Percentiles rank a stretch among this genome's conserved stretches.
These are phyloP conservation scores for Suncus etruscus DNA, from an alignment of 2,113 vertebrate species.

Conservation along the genomic window DNA sequence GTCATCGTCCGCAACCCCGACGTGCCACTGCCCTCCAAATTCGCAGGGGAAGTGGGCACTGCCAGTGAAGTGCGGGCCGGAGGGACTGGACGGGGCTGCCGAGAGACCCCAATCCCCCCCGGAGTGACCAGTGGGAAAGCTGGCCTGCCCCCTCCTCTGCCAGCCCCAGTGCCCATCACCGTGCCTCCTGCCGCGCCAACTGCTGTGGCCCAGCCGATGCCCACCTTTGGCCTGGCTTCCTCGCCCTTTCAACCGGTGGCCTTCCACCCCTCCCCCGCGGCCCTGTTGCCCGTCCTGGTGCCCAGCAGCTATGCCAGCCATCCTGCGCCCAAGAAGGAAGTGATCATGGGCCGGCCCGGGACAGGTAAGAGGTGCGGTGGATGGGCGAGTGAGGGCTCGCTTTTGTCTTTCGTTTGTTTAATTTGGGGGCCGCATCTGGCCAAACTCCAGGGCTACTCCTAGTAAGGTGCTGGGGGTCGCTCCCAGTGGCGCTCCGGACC, in stretches of 20 bases:
- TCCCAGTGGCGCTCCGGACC: too few species aligned
- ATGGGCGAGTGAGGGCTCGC: neutral
- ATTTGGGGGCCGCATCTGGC: too few species aligned
- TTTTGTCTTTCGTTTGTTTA: too few species aligned
- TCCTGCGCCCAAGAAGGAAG: constrained; percentile 93
- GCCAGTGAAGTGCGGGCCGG: constrained; percentile 76
- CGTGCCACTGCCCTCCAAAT: constrained; percentile 92
- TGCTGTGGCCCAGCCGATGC: constrained; percentile 79
- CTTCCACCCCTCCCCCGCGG: constrained; percentile 94
- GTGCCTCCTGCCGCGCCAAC: constrained; percentile 80
- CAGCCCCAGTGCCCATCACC: constrained; percentile 93
- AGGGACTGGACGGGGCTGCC: constrained; percentile 78
- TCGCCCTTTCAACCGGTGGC: constrained; percentile 92
- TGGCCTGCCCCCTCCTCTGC: constrained; percentile 87
- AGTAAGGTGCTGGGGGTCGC: too few species aligned
- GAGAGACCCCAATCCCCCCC: constrained; percentile 76
- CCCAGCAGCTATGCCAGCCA: constrained; percentile 91
- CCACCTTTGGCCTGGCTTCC: constrained; percentile 83
- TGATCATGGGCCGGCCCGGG: constrained; percentile 96
- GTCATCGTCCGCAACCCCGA: constrained; percentile 95
- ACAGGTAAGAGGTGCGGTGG: constrained; percentile 89
- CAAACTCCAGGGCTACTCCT: too few species aligned
- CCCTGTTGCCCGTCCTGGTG: constrained; percentile 93
- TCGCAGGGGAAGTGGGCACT: constrained; percentile 86
- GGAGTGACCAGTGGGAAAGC: constrained; percentile 80